Percentiles rank a stretch among this genome's conserved stretches.
These are phyloP conservation scores for Apis florea DNA, from an alignment of 1,140 invertebrate species.

Conservation along the genomic window DNA sequence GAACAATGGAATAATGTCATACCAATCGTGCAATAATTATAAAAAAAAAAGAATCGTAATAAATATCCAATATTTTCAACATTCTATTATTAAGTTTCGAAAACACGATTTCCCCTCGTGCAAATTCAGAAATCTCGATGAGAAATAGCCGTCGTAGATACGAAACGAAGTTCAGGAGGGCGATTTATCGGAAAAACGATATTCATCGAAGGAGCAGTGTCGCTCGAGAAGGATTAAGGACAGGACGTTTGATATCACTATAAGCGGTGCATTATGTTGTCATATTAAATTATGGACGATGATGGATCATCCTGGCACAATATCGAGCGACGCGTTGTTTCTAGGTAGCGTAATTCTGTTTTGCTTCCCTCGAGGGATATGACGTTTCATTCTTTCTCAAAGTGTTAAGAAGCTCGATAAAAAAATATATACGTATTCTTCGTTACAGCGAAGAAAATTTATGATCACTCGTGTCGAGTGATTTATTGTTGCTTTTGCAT, in stretches of 20 bases:
- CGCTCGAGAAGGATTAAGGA: slow-evolving; percentile 27
- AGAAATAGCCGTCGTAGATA: too few relatives aligned
- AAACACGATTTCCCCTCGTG: too few relatives aligned
- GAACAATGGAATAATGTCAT: too few relatives aligned
- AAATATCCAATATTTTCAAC: too few relatives aligned
- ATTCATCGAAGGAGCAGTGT: background rate
- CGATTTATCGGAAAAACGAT: slow-evolving; percentile 11
- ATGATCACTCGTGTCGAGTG: too few relatives aligned
- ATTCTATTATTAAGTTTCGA: too few relatives aligned
- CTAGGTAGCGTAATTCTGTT: slow-evolving; percentile 23
- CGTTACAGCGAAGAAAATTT: background rate
- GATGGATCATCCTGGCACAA: slow-evolving; percentile 47
- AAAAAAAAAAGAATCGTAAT: too few relatives aligned
- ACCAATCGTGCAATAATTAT: too few relatives aligned
- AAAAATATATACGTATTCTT: too few relatives aligned
- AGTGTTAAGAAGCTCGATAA: background rate
- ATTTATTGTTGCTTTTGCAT: too few relatives aligned
- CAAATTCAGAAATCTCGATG: background rate
- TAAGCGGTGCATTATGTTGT: slow-evolving; percentile 42
- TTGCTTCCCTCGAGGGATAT: background rate
- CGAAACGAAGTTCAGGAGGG: background rate
- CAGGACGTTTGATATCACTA: slow-evolving; percentile 30
- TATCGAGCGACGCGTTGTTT: slow-evolving; percentile 37
- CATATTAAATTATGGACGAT: slow-evolving; percentile 42
- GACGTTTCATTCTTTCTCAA: background rate